Evolutionary conservation across 1,140 invertebrate genomes (phyloP).

Genomic region (Maniola jurtina): DNA sequence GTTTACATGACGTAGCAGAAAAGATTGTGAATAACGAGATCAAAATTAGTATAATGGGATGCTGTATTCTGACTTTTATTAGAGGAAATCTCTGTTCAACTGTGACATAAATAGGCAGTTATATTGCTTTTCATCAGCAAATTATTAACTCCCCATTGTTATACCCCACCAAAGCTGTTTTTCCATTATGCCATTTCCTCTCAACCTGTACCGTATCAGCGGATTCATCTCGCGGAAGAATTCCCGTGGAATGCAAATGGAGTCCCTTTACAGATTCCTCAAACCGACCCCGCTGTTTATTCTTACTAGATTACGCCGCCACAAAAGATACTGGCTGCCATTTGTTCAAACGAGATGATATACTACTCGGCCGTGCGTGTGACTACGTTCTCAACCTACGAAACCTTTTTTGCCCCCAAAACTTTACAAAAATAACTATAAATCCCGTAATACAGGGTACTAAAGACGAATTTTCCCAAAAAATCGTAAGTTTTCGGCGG

Average conservation of each 20-base stretch:
- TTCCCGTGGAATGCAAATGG: conserved; percentile 24
- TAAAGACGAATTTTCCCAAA: conserved; percentile 13
- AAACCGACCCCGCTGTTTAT: conserved; percentile 54
- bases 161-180: conserved; percentile 3
- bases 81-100: background rate
- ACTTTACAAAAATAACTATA: background rate
- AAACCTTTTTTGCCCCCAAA: conserved; percentile 23
- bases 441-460: conserved; percentile 5
- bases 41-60: no score
- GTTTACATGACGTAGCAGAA: no score
- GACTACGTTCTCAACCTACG: conserved; percentile 44
- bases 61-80: no score
- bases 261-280: conserved; percentile 39
- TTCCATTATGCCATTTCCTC: conserved; percentile 9
- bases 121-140: no score
- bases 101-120: background rate
- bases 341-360: conserved; percentile 72
- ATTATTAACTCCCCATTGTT: background rate
- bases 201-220: conserved; percentile 12
- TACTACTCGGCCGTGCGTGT: conserved; percentile 67
- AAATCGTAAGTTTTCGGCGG: background rate
- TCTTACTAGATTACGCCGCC: conserved; percentile 65
- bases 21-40: no score
- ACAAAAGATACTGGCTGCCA: conserved; percentile 55
- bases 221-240: conserved; percentile 21